A percentile compares a stretch with the other conserved stretches of the same genome.
phyloP scores from a whole-genome alignment of 2,888 invertebrate species.

The Amphiduros pacificus region DNA sequence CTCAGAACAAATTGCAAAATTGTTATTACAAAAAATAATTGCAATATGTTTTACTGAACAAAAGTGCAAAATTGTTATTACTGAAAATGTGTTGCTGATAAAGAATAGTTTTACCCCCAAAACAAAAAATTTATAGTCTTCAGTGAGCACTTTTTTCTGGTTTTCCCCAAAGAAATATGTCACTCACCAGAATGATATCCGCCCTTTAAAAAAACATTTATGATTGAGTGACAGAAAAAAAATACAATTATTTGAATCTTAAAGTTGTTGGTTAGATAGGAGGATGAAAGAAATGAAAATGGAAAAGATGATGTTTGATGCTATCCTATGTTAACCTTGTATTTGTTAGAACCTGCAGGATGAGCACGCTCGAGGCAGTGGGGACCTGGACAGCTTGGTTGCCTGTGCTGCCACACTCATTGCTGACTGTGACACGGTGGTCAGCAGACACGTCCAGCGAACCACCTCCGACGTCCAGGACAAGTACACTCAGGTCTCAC shows the following conservation, averaged over 20 bases:
- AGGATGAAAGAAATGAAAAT: too few species aligned
- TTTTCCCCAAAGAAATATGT: too few species aligned
- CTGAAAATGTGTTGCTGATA: neutral
- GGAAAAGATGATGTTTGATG: too few species aligned
- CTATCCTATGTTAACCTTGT: too few species aligned
- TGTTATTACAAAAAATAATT: neutral
- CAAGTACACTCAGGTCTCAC: conserved; percentile 37
- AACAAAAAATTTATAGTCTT: too few species aligned
- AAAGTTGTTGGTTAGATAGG: neutral
- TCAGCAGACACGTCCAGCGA: conserved; percentile 39
- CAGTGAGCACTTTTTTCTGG: too few species aligned
- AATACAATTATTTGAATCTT: neutral
- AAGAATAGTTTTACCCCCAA: too few species aligned
- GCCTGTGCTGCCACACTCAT: conserved; percentile 37
- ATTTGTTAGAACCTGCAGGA: conserved; percentile 13
- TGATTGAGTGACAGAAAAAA: too few species aligned
- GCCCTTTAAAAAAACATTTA: too few species aligned
- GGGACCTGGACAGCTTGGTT: conserved; percentile 34
- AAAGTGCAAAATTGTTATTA: neutral
- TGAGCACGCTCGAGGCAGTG: conserved; percentile 2
- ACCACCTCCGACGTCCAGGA: conserved; percentile 38
- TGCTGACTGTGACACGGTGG: conserved; percentile 44
- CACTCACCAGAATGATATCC: too few species aligned
- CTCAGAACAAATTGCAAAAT: too few species aligned
- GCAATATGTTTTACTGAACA: neutral